phyloP scores from a whole-genome alignment of 1,140 invertebrate species.

The Lamellibrachia luymesi region DNA sequence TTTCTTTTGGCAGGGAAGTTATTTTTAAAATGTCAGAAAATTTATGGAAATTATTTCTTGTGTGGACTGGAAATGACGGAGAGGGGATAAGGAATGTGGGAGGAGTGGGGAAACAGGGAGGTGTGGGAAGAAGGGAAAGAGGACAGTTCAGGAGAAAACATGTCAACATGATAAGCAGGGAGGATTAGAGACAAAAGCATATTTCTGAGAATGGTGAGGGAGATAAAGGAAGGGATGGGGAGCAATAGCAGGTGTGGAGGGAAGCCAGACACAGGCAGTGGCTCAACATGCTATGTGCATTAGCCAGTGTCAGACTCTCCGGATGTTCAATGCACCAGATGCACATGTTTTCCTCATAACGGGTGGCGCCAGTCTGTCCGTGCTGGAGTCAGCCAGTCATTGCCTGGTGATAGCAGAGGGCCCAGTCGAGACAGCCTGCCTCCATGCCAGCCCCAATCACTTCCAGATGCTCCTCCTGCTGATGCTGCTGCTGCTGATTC shows the following conservation, averaged over 20 bases:
- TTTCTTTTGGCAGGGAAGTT: not conserved
- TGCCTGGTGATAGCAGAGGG: not conserved
- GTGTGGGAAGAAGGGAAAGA: not conserved
- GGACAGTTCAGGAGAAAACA: not conserved
- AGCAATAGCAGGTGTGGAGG: not conserved
- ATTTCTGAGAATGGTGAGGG: not conserved
- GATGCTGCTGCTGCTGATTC: not conserved
- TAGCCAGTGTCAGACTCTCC: not conserved
- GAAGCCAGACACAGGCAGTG: not conserved
- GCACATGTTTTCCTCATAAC: constrained; percentile 4
- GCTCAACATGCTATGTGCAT: not conserved
- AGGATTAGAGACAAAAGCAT: not conserved
- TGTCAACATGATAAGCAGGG: not conserved
- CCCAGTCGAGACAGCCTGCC: not conserved
- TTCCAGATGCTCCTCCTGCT: not conserved
- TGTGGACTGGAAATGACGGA: not conserved
- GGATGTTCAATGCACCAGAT: not conserved
- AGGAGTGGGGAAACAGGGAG: not conserved
- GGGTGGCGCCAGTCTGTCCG: not conserved
- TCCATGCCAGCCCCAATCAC: not conserved
- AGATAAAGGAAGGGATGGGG: not conserved
- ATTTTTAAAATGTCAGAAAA: not conserved
- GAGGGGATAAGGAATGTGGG: not conserved
- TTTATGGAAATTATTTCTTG: not conserved
- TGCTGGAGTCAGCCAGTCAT: not conserved